A percentile compares a stretch with the other conserved stretches of the same genome.
Evolutionary conservation across 2,888 invertebrate genomes (phyloP).

Genomic region (Thera obeliscata): DNA sequence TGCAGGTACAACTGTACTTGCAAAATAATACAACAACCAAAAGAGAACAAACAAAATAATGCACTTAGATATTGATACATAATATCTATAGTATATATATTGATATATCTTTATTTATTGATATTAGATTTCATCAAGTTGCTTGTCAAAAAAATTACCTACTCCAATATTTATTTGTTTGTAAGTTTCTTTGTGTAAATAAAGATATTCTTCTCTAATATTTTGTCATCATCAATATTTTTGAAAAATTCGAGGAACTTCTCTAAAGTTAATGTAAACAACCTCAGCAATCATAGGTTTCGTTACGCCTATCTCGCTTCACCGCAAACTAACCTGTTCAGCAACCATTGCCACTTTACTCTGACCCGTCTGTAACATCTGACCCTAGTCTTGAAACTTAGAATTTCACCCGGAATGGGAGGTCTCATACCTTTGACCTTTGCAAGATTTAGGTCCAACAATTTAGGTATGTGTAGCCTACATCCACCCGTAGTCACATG

Average conservation of each 20-base stretch:
- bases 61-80: no score
- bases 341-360: constrained; percentile 11
- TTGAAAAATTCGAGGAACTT: not conserved
- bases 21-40: no score
- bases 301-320: constrained; percentile 14
- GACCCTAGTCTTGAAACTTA: constrained; percentile 21
- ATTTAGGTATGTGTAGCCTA: not conserved
- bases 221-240: no score
- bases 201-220: no score
- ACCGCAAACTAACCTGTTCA: constrained; percentile 19
- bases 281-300: constrained; percentile 20
- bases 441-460: constrained; percentile 3
- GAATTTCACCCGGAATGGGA: constrained; percentile 19
- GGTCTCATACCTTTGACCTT: constrained; percentile 11
- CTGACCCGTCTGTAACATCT: constrained; percentile 17
- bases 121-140: no score
- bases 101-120: no score
- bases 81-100: no score
- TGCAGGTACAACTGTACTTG: no score
- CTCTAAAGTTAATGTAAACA: not conserved
- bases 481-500: not conserved
- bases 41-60: no score
- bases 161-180: no score
- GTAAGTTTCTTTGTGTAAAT: no score
- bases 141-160: no score